A percentile compares a stretch with the other conserved stretches of the same genome.
These are phyloP conservation scores for Lasiurus cinereus DNA, from an alignment of 2,113 vertebrate species.

Conservation along the genomic window DNA sequence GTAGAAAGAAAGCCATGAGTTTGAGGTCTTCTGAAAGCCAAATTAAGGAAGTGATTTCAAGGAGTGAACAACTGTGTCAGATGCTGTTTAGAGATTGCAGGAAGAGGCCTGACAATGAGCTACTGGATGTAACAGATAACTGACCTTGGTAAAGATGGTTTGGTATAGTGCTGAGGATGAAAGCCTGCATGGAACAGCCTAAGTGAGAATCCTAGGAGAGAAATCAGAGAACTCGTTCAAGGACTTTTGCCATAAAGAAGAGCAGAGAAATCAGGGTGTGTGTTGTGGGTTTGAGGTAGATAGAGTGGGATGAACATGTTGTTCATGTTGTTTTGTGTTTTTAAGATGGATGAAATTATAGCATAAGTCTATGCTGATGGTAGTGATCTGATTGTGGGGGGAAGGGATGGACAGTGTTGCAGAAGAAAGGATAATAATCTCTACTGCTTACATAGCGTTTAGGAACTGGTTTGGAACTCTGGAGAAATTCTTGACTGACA, in stretches of 20 bases:
- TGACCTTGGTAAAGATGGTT: not conserved
- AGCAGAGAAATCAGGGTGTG: not conserved
- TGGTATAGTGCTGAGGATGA: not conserved
- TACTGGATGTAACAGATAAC: not conserved
- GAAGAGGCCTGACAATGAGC: not conserved
- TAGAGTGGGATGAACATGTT: not conserved
- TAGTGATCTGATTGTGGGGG: not conserved
- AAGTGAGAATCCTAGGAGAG: constrained; percentile 36
- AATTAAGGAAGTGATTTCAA: not conserved
- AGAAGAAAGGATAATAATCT: not conserved
- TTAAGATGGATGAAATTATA: constrained; percentile 9
- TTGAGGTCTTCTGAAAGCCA: not conserved
- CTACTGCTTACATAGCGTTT: constrained; percentile 34
- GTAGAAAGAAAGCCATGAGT: not conserved
- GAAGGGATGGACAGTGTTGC: not conserved
- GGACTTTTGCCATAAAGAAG: not conserved
- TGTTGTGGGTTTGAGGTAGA: not conserved
- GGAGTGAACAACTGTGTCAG: not conserved
- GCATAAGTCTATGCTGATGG: not conserved
- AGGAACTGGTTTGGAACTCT: constrained; percentile 21
- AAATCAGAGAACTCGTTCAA: not conserved
- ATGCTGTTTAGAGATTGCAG: not conserved
- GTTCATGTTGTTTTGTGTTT: not conserved
- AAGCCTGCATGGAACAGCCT: not conserved
- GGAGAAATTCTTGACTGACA: not conserved